Evolutionary conservation across 2,888 invertebrate species (phyloP), one percentile per base, ranked within the genome.

Genomic region (Plusia festucae): DNA sequence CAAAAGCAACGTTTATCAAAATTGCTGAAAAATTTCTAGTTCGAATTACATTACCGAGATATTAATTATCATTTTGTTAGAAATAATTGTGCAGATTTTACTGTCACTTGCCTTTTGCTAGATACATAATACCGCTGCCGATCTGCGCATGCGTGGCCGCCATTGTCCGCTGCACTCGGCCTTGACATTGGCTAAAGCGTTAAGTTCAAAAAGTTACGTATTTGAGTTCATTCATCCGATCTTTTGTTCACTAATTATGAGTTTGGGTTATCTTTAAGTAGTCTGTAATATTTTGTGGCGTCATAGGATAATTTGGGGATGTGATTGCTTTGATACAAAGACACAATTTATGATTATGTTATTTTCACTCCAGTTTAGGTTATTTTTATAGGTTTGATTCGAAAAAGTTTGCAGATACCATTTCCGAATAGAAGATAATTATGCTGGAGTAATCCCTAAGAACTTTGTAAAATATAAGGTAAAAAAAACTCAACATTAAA

Each of bases 171-270:
- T 30, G 53, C 66, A 72, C 56, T 68, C 63, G 77, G 69, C 81
- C 81, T 81, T 81, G 81, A 65, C 81, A 73, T 58, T 81, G 70
- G 40, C 49, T 57, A 51, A 63, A 70, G 30, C 68, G 56, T 70
- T 68, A 60, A 63, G 56, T 65, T 57, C 20, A 59, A 74, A 72
- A 73, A 53, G 46, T 54, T 44, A 20, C 46, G 55, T 52, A 30
- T 56, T 34, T 22, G 58, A 60, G 27, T 8, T 30, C 55, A 52
- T 62, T 63, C 70, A 70, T 70, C 61, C 53, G 51, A 46, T 18
- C 60, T 60, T 53, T 75, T 60, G 62, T 18, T 32, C 11, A n/a
- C 60, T 32, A 49, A 54, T 30, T 68, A 52, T 40, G 56, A 49
- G 15, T 40, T 40, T 40, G 0, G 30, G 30, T 30, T 9, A 30